These are phyloP conservation scores for Lynx canadensis DNA, from an alignment of 2,113 vertebrate genomes.

Conservation along the genomic window DNA sequence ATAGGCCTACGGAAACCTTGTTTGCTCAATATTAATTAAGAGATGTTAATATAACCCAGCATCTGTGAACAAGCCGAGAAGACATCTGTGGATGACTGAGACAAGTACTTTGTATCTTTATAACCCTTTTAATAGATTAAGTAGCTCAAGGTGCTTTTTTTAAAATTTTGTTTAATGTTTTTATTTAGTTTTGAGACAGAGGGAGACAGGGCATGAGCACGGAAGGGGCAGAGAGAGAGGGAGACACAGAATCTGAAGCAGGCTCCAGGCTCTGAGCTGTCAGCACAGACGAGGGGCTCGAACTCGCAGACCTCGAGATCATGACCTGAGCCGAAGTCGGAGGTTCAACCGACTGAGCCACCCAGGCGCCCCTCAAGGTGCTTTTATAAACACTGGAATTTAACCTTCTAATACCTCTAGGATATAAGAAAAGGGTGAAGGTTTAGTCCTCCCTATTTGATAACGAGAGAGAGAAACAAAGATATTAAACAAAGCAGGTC, in stretches of 20 bases:
- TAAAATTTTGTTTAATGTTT: background rate
- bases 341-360: too few species aligned
- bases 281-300: too few species aligned
- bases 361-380: background rate
- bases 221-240: too few species aligned
- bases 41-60: conserved; percentile 42
- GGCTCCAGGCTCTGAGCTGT: too few species aligned
- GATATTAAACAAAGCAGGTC: background rate
- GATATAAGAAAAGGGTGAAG: background rate
- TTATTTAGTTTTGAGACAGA: background rate
- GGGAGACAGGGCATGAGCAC: background rate
- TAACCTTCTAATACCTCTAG: conserved; percentile 1
- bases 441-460: background rate
- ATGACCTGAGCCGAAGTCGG: too few species aligned
- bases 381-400: conserved; percentile 9
- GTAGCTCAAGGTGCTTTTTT: background rate
- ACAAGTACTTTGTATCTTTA: conserved; percentile 44
- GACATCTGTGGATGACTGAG: conserved; percentile 30
- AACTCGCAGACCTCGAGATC: too few species aligned
- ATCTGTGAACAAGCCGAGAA: conserved; percentile 42
- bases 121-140: conserved; percentile 18
- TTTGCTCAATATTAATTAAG: conserved; percentile 56
- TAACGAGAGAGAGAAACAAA: background rate
- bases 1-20: conserved; percentile 17
- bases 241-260: too few species aligned